Evolutionary conservation across 2,113 vertebrate genomes (phyloP), one percentile per base, ranked within the genome.

Genomic region (Gasterosteus nipponicus): DNA sequence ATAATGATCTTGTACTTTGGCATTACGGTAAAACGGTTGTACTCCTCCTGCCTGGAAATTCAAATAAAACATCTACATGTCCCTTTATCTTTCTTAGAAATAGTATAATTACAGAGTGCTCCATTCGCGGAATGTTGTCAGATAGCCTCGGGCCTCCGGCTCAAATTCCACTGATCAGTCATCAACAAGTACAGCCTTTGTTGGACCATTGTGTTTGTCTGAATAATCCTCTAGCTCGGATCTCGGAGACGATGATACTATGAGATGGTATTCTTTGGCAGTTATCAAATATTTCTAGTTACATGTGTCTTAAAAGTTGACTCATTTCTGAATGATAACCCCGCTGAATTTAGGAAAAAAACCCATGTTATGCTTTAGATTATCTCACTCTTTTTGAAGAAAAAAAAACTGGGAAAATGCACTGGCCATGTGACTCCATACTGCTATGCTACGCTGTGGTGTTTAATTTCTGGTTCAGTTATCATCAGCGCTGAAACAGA

Each of bases 391-490:
- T 56, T 29, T 47, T 33, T 67, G 46, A 61, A 39, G 15, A 57
- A 38, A 68, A 73, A 16, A 22, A 46, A 31, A 47, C 19, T 44
- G 31, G 44, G 11, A 10, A 77, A 47, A 83, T 22, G 31, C 73
- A 38, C 85, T 67, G 78, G 84, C 79, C 79, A 84, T 71, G 75
- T 69, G 75, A 84, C 73, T 77, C 79, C 64, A 63, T 39, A 62
- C 78, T 72, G 89, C 89, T 89, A 64, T 61, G 82, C 81, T 73
- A 67, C 16, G 14, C 29, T 42, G 65, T 71, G 69, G 73, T 83
- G 92, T 94, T 93, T 95, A 93, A 94, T 95, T 94, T 94, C 86
- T 91, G 90, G 87, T 93, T 92, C 88, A 92, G 89, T 90, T 90
- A 93, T 94, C 92, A 91, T 88, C 87, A 81, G 83, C 76, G 71